Evolutionary conservation across 2,888 invertebrate genomes (phyloP), one percentile per base, ranked within the genome.

Genomic region (Hypomecis atomaria): DNA sequence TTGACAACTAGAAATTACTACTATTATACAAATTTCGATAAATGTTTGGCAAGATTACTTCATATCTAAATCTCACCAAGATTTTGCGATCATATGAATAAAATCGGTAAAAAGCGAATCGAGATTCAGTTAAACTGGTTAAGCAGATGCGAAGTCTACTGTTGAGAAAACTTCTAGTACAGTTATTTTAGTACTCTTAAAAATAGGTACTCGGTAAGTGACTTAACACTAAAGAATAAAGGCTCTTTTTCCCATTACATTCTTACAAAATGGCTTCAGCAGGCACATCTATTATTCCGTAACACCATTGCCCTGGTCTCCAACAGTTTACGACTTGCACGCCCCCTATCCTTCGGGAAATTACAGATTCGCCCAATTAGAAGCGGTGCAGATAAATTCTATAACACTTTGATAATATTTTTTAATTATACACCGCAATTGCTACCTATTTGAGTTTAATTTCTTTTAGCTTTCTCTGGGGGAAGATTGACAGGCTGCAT

Each of bases 331-430:
- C 48, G 37, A 48, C 55, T 62, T 69, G 52, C 9, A 56, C 43
- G 45, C 44, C 40, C 45, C 59, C 47, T 36, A 50, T 82, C 90
- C 90, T 85, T 69, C 83, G 90, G 89, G 90, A 90, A 90, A 90
- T 89, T 88, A 88, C 87, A 85, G 85, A 84, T 88, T 85, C 80
- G 81, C 83, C 85, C 88, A 90, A 90, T 90, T 89, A 89, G 86
- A 81, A 79, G 73, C 75, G 81, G 78, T 76, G 75, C 77, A 79
- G 81, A 87, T 88, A 87, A 89, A 89, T 89, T 89, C 78, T 79
- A 80, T 82, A 84, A 86, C 84, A 83, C 76, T 73, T 73, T 73
- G 76, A 82, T 82, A 84, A 85, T 88, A 64, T 87, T 88, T 87
- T 87, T 87, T 86, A 86, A 88, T 88, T 87, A 84, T 76, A 75